Evolutionary conservation across 2,797 vertebrate species (phyloP).

Genomic region (Silurus aristotelis): DNA sequence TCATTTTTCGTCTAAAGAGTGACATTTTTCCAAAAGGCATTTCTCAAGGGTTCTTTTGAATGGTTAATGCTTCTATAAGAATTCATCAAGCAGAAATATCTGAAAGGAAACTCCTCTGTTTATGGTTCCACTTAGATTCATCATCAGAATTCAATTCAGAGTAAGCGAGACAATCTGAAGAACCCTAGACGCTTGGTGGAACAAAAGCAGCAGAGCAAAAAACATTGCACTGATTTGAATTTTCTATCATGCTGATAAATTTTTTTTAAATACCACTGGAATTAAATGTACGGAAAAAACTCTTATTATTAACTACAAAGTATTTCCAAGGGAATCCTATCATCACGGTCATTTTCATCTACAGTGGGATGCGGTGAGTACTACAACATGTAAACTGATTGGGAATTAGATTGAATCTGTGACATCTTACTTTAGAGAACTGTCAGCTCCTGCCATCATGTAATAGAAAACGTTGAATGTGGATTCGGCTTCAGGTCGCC

Average conservation of each 20-base stretch:
- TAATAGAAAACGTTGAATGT: slow-evolving; percentile 97
- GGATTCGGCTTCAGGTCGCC: slow-evolving; percentile 82
- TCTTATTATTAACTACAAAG: too few species aligned
- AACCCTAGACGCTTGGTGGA: not conserved
- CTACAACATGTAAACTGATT: not conserved
- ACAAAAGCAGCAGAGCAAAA: not conserved
- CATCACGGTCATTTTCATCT: too few species aligned
- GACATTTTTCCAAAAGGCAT: too few species aligned
- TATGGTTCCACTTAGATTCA: not conserved
- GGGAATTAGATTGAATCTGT: not conserved
- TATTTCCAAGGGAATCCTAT: too few species aligned
- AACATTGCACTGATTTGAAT: not conserved
- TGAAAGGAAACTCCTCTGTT: not conserved
- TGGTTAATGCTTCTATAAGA: not conserved
- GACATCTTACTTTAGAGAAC: slow-evolving; percentile 79
- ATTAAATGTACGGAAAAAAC: too few species aligned
- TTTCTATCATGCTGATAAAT: not conserved
- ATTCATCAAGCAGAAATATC: not conserved
- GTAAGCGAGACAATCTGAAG: not conserved
- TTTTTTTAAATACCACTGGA: not conserved
- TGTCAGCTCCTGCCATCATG: slow-evolving; percentile 89
- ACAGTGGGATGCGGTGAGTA: too few species aligned
- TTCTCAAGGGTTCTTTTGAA: not conserved
- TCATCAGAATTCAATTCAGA: not conserved
- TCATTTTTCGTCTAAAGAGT: too few species aligned